phyloP scores from a whole-genome alignment of 2,888 invertebrate species.

The Acronicta alni region DNA sequence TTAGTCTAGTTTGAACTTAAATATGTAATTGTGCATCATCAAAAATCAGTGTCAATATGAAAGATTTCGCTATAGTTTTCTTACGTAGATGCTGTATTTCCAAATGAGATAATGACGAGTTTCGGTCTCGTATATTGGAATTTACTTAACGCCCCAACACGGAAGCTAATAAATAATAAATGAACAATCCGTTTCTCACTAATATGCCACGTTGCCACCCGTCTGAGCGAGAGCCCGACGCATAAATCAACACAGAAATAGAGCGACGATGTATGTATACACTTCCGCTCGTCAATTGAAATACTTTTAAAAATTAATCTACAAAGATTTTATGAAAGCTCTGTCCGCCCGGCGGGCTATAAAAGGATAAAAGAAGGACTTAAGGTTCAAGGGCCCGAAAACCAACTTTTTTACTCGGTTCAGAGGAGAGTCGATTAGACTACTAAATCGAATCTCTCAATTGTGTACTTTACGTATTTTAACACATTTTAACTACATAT shows the following conservation, averaged over 20 bases:
- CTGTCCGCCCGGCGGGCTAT: conserved; percentile 60
- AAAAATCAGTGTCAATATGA: neutral
- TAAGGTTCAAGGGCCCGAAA: conserved; percentile 60
- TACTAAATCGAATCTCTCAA: conserved; percentile 50
- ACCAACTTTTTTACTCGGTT: conserved; percentile 62
- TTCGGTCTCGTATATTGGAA: conserved; percentile 55
- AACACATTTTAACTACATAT: conserved; percentile 29
- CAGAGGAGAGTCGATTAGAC: conserved; percentile 61
- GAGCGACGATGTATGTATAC: conserved; percentile 71
- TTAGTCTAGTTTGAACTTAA: no score
- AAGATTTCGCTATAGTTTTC: conserved; percentile 25
- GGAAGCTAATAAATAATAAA: conserved; percentile 78
- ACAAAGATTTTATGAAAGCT: conserved; percentile 72
- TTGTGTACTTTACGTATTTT: conserved; percentile 26
- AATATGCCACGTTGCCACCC: conserved; percentile 80
- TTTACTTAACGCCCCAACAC: conserved; percentile 58
- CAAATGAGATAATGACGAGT: conserved; percentile 64
- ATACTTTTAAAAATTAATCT: conserved; percentile 73
- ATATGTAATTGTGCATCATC: neutral
- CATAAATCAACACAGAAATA: conserved; percentile 87
- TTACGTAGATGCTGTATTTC: conserved; percentile 35
- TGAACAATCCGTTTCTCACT: conserved; percentile 77
- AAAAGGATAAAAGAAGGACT: conserved; percentile 59
- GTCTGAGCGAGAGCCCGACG: conserved; percentile 71
- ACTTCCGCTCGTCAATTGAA: conserved; percentile 81